A percentile compares a stretch with the other conserved stretches of the same genome.
Evolutionary conservation across 2,797 vertebrate species (phyloP).

Genomic region (Acanthurus tractus): DNA sequence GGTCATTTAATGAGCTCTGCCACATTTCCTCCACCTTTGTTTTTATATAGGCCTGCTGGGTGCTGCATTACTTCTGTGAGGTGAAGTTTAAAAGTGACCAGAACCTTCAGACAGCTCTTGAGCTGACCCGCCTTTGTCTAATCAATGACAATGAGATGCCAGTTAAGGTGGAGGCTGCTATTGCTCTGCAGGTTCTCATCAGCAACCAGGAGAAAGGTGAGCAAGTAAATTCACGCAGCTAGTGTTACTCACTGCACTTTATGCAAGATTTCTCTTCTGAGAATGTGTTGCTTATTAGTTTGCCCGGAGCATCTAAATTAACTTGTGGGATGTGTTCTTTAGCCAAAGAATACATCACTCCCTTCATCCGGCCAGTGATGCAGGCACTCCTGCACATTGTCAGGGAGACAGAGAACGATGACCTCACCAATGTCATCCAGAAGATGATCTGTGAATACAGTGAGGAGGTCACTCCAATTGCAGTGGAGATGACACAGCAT

Average conservation of each 20-base stretch:
- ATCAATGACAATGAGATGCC: conserved; percentile 99
- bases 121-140: conserved; percentile 94
- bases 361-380: conserved; percentile 98
- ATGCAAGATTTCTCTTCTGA: background rate
- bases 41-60: conserved; percentile 94
- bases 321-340: conserved; percentile 6
- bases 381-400: conserved; percentile 99
- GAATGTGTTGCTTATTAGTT: background rate
- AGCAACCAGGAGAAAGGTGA: conserved; percentile 99
- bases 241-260: rapidly evolving
- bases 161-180: conserved; percentile 98
- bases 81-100: conserved; percentile 99
- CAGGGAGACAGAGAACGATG: conserved; percentile 98
- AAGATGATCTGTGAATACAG: conserved; percentile 99
- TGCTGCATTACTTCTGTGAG: conserved; percentile 99
- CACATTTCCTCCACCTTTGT: background rate
- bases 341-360: conserved; percentile 99
- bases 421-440: conserved; percentile 99
- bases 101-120: conserved; percentile 96
- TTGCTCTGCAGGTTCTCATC: conserved; percentile 98
- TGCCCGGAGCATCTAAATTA: conserved; percentile 1
- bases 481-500: conserved; percentile 99
- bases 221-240: background rate
- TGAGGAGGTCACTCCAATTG: conserved; percentile 98
- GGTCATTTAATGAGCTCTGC: background rate